Evolutionary conservation across 1,140 invertebrate genomes (phyloP), one percentile per base, ranked within the genome.

Genomic region (Liolophura sinensis): DNA sequence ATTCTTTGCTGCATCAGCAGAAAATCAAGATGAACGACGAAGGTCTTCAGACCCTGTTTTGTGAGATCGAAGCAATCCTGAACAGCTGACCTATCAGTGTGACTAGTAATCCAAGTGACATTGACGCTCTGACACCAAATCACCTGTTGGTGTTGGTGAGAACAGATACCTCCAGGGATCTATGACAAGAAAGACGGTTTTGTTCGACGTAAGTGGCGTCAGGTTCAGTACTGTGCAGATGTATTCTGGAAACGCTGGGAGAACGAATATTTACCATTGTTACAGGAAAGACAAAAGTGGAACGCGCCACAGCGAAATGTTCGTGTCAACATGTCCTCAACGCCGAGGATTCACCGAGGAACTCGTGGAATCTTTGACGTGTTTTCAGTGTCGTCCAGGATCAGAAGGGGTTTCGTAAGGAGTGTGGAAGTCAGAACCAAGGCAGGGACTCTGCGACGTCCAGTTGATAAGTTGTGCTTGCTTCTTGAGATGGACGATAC

Each of bases 271-370:
- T 24, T 76, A 18, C 24, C 62, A 11, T 25, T 25, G 20, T 47
- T 74, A 1, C 67, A 71, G 4, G 58, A 64, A 22, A 16, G 74
- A 65, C 65, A 68, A 55, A 70, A 72, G 46, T 76, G 74, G 73
- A 24, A 40, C 16, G 1, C 49, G 12, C 20, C 15, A 24, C 49
- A 69, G 24, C 58, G 51, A 67, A 71, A 72, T 55, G 7, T 74
- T 7, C 27, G 61, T 49, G 20, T 61, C 46, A 70, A 64, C 31
- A 72, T 59, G 73, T 77, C 0, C 31, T 77, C n/a, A 50, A 75
- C 0, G 64, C 62, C 15, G 73, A 77, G 46, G 52, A 65, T 55
- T 24, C 60, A 49, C 73, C 71, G 16, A 65, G 75, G 51, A 66
- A 67, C 49, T 48, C 20, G 15, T 76, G 73, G 73, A 40, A 52